Evolutionary conservation across 2,888 invertebrate genomes (phyloP).

Genomic region (Cephus pygmeus): DNA sequence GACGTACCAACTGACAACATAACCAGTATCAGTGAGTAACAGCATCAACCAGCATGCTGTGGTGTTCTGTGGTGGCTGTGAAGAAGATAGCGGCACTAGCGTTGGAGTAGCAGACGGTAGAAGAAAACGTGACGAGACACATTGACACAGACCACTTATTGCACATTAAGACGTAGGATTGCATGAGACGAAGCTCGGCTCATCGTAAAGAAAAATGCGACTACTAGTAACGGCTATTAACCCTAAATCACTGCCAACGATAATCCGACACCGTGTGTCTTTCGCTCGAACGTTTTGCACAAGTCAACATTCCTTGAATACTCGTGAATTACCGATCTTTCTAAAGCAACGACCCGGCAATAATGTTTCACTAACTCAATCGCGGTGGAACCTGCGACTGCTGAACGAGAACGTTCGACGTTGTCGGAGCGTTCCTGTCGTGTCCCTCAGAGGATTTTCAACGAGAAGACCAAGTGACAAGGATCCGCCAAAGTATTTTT

Average conservation of each 20-base stretch:
- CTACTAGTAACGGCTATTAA: constrained; percentile 43
- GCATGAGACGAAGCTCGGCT: too few species aligned
- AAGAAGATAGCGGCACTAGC: too few species aligned
- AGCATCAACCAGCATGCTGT: too few species aligned
- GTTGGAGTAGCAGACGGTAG: too few species aligned
- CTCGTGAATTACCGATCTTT: constrained; percentile 26
- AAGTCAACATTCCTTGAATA: constrained; percentile 25
- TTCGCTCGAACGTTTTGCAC: constrained; percentile 37
- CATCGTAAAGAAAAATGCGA: constrained; percentile 30
- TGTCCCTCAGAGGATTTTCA: constrained; percentile 42
- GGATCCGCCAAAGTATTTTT: constrained; percentile 42
- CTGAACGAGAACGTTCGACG: constrained; percentile 24
- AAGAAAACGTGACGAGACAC: too few species aligned
- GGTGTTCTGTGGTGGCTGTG: too few species aligned
- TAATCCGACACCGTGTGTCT: constrained; percentile 45
- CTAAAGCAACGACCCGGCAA: constrained; percentile 22
- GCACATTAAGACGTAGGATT: too few species aligned
- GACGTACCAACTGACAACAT: too few species aligned
- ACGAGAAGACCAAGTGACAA: constrained; percentile 43
- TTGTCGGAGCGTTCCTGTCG: constrained; percentile 31
- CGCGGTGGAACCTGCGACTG: constrained; percentile 17
- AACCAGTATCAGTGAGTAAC: too few species aligned
- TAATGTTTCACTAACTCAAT: constrained; percentile 17
- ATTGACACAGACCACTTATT: too few species aligned
- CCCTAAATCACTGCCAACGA: constrained; percentile 41